These are phyloP conservation scores for Ophiothrix spiculata DNA, from an alignment of 35 echinoderm and acorn worm species.

Conservation along the genomic window DNA sequence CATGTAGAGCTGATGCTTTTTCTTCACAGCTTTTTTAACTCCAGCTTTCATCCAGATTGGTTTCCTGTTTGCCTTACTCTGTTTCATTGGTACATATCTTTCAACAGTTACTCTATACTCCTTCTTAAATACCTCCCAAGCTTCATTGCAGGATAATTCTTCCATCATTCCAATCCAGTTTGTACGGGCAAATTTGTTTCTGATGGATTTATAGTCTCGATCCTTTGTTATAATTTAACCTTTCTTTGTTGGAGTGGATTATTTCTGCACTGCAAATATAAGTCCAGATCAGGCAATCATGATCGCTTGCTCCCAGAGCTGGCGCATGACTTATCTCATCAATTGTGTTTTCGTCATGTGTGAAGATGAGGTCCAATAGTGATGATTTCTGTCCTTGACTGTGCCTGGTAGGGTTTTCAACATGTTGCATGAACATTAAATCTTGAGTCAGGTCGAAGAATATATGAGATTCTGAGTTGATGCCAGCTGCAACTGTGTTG, in stretches of 20 bases:
- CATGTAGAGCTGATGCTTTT: no score
- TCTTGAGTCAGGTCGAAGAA: no score
- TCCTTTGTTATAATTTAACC: not conserved
- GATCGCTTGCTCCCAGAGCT: constrained; percentile 43
- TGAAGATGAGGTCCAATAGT: constrained; percentile 42
- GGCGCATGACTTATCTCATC: not conserved
- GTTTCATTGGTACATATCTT: not conserved
- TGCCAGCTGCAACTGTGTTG: no score
- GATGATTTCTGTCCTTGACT: not conserved
- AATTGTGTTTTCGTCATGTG: constrained; percentile 1
- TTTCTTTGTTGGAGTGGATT: not conserved
- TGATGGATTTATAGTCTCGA: constrained; percentile 2
- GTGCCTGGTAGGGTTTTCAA: no score
- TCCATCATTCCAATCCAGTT: not conserved
- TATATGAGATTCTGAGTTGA: no score
- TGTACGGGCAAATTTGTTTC: not conserved
- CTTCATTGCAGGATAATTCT: not conserved
- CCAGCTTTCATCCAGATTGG: no score
- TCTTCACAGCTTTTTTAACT: no score
- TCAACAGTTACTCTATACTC: not conserved
- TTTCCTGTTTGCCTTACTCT: not conserved
- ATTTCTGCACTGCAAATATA: not conserved
- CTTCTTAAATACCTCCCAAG: constrained; percentile 8
- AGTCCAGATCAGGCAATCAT: constrained; percentile 12
- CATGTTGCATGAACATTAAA: no score